Conservation (phyloP, 2,797 vertebrate species). For the Pogonophryne albipinna region DNA sequence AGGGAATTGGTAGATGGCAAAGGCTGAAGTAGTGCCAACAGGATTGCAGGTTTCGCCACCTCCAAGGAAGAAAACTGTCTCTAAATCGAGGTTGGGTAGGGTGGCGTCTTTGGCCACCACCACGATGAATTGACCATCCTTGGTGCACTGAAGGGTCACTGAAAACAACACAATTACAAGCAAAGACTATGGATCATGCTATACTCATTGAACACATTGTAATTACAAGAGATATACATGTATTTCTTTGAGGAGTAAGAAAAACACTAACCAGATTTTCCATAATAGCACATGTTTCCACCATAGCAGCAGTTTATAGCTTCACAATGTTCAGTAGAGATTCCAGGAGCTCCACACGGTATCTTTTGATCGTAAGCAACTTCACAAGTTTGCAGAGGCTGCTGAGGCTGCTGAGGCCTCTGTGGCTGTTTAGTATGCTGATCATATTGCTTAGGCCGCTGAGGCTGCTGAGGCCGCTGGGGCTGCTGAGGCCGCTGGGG, state of each 20-base stretch:
- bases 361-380: slow-evolving; percentile 54
- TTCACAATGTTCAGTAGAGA: slow-evolving; percentile 40
- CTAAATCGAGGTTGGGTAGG: slow-evolving; percentile 68
- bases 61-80: slow-evolving; percentile 58
- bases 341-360: slow-evolving; percentile 59
- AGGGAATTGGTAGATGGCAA: slow-evolving; percentile 81
- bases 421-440: not conserved
- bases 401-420: not conserved
- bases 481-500: too few species aligned
- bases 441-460: not conserved
- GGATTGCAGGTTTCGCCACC: slow-evolving; percentile 48
- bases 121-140: slow-evolving; percentile 78
- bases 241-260: not conserved
- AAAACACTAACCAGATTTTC: slow-evolving; percentile 69
- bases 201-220: not conserved
- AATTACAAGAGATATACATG: not conserved
- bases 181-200: not conserved
- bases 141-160: slow-evolving; percentile 84
- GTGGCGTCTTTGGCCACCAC: slow-evolving; percentile 78
- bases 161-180: slow-evolving; percentile 14
- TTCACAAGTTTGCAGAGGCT: slow-evolving; percentile 52
- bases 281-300: slow-evolving; percentile 75
- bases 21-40: slow-evolving; percentile 61
- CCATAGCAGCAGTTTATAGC: slow-evolving; percentile 79
- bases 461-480: not conserved